Evolutionary conservation across 2,888 invertebrate genomes (phyloP).

Genomic region (Pteria penguin): DNA sequence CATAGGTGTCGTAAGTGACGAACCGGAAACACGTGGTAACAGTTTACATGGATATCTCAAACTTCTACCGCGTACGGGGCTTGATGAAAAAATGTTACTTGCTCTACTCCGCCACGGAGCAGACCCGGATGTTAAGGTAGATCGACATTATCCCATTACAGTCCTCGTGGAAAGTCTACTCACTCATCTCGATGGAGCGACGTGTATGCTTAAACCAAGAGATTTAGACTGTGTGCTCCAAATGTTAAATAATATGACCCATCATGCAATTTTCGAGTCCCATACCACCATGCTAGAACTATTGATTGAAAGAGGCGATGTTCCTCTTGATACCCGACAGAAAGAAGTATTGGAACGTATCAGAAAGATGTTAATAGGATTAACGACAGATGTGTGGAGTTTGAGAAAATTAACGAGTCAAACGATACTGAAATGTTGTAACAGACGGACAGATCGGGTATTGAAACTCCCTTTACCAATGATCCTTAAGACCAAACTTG

Average conservation of each 20-base stretch:
- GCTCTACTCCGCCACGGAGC: constrained; percentile 69
- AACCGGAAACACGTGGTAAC: constrained; percentile 50
- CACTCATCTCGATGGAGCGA: constrained; percentile 7
- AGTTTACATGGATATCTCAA: constrained; percentile 64
- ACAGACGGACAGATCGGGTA: constrained; percentile 50
- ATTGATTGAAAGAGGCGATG: constrained; percentile 21
- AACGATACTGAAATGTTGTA: constrained; percentile 52
- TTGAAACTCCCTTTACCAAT: constrained; percentile 58
- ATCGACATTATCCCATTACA: constrained; percentile 55
- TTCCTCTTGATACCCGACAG: constrained; percentile 24
- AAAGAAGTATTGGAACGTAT: constrained; percentile 45
- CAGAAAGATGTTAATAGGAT: constrained; percentile 45
- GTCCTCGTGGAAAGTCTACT: constrained; percentile 50
- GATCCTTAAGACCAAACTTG: constrained; percentile 13
- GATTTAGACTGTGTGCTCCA: constrained; percentile 42
- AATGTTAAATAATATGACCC: constrained; percentile 55
- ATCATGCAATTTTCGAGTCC: constrained; percentile 37
- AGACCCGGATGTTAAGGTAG: constrained; percentile 53
- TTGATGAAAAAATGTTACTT: constrained; percentile 52
- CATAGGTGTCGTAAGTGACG: constrained; percentile 53
- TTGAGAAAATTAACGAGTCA: constrained; percentile 56
- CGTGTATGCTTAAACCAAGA: constrained; percentile 30
- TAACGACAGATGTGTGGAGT: constrained; percentile 41
- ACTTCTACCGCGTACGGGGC: constrained; percentile 50
- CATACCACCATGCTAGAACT: constrained; percentile 16